Evolutionary conservation across 2,113 vertebrate genomes (phyloP).

Genomic region (Dasypus novemcinctus): DNA sequence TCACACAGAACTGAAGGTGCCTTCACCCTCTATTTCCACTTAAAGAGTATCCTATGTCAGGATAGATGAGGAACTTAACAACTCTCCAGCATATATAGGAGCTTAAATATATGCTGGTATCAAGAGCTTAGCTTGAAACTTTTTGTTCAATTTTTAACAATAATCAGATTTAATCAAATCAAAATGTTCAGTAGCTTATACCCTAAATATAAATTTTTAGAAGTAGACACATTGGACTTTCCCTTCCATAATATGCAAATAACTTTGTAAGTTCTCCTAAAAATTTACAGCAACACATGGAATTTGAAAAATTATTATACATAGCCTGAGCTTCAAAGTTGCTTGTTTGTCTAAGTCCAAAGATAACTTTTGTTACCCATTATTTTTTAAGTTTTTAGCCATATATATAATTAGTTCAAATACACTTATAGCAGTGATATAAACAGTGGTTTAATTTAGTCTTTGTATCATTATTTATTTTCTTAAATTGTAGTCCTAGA

Average conservation of each 20-base stretch:
- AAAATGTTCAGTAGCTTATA: background rate
- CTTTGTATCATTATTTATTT: background rate
- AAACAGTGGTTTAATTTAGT: background rate
- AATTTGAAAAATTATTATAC: background rate
- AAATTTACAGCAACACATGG: background rate
- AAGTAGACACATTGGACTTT: background rate
- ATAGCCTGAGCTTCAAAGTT: background rate
- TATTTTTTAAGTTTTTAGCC: background rate
- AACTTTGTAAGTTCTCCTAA: background rate
- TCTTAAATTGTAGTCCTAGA: background rate
- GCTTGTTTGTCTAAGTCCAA: background rate
- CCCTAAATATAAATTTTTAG: background rate
- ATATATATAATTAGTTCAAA: background rate
- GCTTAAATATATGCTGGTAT: background rate
- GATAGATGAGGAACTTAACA: background rate
- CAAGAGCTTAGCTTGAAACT: background rate
- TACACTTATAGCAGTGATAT: background rate
- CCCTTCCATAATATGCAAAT: background rate
- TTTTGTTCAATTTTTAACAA: background rate
- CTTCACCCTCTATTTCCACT: background rate
- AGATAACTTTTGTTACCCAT: background rate
- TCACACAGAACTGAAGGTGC: background rate
- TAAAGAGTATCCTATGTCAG: background rate
- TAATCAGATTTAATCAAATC: background rate
- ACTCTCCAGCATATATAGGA: background rate